Percentiles rank a stretch among this genome's conserved stretches.
phyloP scores from a whole-genome alignment of 2,797 vertebrate species.

The Argentina silus region DNA sequence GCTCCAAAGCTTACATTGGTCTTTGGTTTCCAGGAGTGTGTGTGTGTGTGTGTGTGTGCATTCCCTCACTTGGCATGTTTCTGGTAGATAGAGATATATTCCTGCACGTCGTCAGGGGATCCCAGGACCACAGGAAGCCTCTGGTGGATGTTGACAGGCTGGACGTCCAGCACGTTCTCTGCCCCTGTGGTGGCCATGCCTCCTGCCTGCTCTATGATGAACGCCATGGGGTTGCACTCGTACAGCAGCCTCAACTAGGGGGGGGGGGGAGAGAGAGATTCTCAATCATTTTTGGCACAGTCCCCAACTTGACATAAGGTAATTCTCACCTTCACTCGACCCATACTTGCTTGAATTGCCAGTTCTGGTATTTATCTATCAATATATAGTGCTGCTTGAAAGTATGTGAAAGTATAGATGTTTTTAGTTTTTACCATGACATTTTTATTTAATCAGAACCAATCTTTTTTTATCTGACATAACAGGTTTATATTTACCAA shows the following conservation, averaged over 20 bases:
- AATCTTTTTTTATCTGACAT: too few species aligned
- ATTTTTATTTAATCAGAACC: too few species aligned
- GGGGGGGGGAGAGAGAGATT: too few species aligned
- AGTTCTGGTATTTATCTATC: too few species aligned
- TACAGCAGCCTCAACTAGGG: slow-evolving; percentile 92
- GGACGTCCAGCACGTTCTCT: slow-evolving; percentile 86
- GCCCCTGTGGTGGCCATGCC: slow-evolving; percentile 91
- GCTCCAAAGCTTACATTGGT: background rate
- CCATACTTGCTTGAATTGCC: too few species aligned
- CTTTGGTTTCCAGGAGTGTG: background rate
- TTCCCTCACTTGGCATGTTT: slow-evolving; percentile 74
- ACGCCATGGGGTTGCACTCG: slow-evolving; percentile 95
- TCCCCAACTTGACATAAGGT: too few species aligned
- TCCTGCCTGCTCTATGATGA: slow-evolving; percentile 93
- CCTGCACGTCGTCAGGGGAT: slow-evolving; percentile 89
- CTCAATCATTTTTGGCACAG: too few species aligned
- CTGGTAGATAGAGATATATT: slow-evolving; percentile 86
- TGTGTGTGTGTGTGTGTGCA: background rate
- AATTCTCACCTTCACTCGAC: too few species aligned
- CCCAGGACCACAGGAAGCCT: slow-evolving; percentile 87
- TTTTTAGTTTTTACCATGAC: too few species aligned
- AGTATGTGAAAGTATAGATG: too few species aligned
- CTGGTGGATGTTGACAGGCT: slow-evolving; percentile 89
- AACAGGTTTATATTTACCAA: too few species aligned
- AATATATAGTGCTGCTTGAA: too few species aligned